Base-by-base conservation (phyloP, 2,113 vertebrate species). In the Protobothrops mucrosquamatus region DNA sequence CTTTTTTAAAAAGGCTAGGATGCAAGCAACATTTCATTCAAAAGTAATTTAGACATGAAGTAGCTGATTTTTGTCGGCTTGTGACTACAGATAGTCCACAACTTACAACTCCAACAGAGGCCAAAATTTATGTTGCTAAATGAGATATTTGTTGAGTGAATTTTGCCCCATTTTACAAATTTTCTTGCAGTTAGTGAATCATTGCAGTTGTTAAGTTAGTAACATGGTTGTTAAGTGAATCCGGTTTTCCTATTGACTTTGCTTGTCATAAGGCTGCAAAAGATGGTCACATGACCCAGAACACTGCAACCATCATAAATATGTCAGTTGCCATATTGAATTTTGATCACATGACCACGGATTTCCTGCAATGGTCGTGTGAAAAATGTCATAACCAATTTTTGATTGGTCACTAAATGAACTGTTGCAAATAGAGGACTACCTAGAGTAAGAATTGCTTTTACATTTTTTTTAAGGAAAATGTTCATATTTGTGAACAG, bases 11-110 rank as follows among this genome's bases (percentile, higher is more conserved):
- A 56, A 89, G 96, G 95, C 93, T 93, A 96, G 95, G 7, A 86
- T 29, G 48, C 43, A 0, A 90, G 69, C 95, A 91, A 26, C 18
- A 91, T 93, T 96, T 91, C 43, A 96, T 94, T 94, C 24, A 95
- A 97, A 97, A 96, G 93, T 48, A 90, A 92, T 92, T 95, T 87
- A 87, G 95, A 87, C 94, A 89, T 85, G 39, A 86, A 85, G 43
- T 43, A 89, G 11, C 29, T 43, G 29, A 1, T 69, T 69, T 48
- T 18, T 88, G 55, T 92, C 34, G 57, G 3, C 20, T 48, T 48
- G 64, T 89, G 54, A 55, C 39, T 55, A 69, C 61, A 69, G n/a
- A 12, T 69, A 69, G 5, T 69, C 29, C 14, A n/a, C 64, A 69
- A 34, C 5, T 34, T 69, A 34, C 29, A 34, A 69, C 64, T 34